Evolutionary conservation across 2,113 vertebrate species (phyloP), one percentile per base, ranked within the genome.

Genomic region (Mesembrinibis cayennensis): DNA sequence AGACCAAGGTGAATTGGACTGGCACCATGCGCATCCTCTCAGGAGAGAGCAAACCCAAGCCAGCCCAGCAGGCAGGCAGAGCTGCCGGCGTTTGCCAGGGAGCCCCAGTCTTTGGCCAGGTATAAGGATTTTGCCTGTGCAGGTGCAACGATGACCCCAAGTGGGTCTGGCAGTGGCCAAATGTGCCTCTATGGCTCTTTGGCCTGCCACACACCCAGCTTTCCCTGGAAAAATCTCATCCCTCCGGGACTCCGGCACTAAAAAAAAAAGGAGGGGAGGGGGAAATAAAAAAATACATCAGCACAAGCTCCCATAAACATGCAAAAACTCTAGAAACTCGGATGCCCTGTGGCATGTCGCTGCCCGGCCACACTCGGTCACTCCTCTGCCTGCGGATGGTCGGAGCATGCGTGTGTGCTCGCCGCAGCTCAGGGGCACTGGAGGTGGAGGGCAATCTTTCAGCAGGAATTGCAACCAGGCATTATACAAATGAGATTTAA

Each of bases 401-500:
- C 26, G 29, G 61, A 87, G 59, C 47, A 53, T 2, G 1, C 7
- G 9, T 49, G 66, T 9, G 11, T 22, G 52, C 34, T 79, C 4
- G 7, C 55, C 36, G 26, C 34, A 6, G 59, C 56, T 49, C 2
- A 0, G 66, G 79, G 85, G 45, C 95, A 83, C 42, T 7, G 71
- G 83, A 90, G 86, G 88, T 19, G 4, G 82, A 90, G 74, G 88
- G 66, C 85, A 94, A 96, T 95, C 85, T 61, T 90, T 71, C 70
- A 80, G 85, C 49, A 81, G 89, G 77, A 93, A 91, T 17, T 82
- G 91, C 90, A 95, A 87, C 80, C 81, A 92, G 61, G 89, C 82
- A 95, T 97, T 96, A 95, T 11, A 92, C 67, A 97, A 97, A 97
- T 92, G 94, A 94, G 96, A 96, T 97, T 97, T 96, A 93, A 76